These are phyloP conservation scores for Brachionus koreanus DNA, from an alignment of 1,140 invertebrate species.

Conservation along the genomic window DNA sequence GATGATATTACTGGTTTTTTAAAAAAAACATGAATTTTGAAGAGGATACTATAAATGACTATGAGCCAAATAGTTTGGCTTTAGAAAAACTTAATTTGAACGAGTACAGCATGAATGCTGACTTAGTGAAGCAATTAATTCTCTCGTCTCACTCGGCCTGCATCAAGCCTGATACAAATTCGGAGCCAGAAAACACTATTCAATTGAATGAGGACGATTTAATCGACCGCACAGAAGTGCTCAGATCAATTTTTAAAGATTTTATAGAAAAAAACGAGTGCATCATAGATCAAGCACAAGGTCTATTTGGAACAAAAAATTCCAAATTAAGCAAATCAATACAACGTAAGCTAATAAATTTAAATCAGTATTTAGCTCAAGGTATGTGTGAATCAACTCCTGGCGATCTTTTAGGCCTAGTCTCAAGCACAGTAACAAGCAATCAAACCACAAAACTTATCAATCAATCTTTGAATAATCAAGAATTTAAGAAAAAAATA, in stretches of 20 bases:
- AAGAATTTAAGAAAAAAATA: constrained; percentile 37
- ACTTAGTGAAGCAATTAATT: background rate
- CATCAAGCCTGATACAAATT: background rate
- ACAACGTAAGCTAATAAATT: constrained; percentile 26
- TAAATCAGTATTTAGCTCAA: background rate
- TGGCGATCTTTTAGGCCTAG: background rate
- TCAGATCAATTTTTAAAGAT: background rate
- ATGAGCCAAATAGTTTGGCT: background rate
- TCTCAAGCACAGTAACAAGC: background rate
- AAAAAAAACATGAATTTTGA: background rate
- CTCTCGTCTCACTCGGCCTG: background rate
- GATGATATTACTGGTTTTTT: background rate
- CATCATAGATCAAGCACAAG: background rate
- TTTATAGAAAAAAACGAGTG: constrained; percentile 35
- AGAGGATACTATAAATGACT: background rate
- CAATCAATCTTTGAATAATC: background rate
- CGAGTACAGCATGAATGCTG: constrained; percentile 11
- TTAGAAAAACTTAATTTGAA: background rate
- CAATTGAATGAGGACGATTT: constrained; percentile 38
- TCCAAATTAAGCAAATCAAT: constrained; percentile 36
- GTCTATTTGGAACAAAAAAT: constrained; percentile 8
- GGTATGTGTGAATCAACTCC: background rate
- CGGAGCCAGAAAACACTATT: background rate
- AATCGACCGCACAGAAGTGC: background rate
- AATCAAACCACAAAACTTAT: background rate